A percentile compares a stretch with the other conserved stretches of the same genome.
Conservation (phyloP, 2,113 vertebrate species). For the Burhinus oedicnemus region DNA sequence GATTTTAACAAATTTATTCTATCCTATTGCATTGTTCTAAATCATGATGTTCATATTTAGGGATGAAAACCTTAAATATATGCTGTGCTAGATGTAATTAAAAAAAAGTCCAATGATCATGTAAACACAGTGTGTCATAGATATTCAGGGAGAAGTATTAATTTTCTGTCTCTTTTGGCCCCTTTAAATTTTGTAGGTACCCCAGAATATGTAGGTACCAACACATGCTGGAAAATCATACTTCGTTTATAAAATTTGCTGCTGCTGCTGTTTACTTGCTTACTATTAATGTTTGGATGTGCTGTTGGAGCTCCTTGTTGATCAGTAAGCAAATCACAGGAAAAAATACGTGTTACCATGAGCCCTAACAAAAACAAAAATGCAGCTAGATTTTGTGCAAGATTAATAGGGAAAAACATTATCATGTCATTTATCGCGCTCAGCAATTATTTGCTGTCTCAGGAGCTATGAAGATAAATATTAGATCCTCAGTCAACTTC, state of each 20-base stretch:
- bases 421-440: slow-evolving; percentile 57
- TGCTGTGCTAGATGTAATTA: not conserved
- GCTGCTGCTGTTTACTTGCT: slow-evolving; percentile 27
- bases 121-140: not conserved
- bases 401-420: slow-evolving; percentile 58
- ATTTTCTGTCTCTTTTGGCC: not conserved
- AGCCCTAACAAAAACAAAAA: not conserved
- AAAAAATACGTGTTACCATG: slow-evolving; percentile 23
- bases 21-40: not conserved
- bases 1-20: not conserved
- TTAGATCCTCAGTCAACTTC: slow-evolving; percentile 18
- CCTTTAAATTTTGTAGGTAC: not conserved
- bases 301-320: slow-evolving; percentile 27
- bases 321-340: slow-evolving; percentile 43
- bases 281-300: slow-evolving; percentile 45
- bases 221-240: not conserved
- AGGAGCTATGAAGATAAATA: slow-evolving; percentile 70
- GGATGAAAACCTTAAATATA: not conserved
- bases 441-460: slow-evolving; percentile 64
- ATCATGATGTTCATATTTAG: not conserved
- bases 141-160: not conserved
- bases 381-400: slow-evolving; percentile 16
- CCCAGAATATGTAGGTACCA: not conserved
- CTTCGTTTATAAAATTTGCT: not conserved
- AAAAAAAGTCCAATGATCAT: not conserved